phyloP scores from a whole-genome alignment of 2,113 vertebrate genomes.

The Tonatia bakeri region DNA sequence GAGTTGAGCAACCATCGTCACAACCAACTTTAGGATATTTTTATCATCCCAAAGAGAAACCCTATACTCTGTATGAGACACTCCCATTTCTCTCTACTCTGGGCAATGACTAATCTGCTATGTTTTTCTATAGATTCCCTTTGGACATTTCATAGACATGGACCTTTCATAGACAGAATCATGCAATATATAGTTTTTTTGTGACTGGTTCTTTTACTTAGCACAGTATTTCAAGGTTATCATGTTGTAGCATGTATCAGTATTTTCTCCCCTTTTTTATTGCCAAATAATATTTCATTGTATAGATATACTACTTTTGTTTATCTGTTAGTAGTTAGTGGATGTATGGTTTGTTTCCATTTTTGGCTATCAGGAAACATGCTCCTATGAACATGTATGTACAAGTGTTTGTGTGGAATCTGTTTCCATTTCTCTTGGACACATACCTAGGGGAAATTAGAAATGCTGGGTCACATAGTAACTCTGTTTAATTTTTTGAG shows the following conservation, averaged over 20 bases:
- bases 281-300: neutral
- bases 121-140: neutral
- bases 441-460: neutral
- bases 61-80: neutral
- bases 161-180: neutral
- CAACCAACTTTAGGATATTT: neutral
- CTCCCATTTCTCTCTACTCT: neutral
- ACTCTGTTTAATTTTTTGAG: neutral
- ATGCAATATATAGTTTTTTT: neutral
- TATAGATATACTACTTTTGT: neutral
- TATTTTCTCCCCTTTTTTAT: neutral
- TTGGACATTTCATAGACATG: neutral
- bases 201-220: neutral
- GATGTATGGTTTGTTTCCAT: neutral
- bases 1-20: neutral
- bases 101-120: neutral
- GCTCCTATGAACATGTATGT: neutral
- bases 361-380: neutral
- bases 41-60: neutral
- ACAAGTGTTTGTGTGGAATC: neutral
- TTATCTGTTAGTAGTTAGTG: neutral
- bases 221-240: neutral
- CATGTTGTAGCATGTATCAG: neutral
- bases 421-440: neutral
- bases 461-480: neutral